Percentiles rank a stretch among this genome's conserved stretches.
phyloP scores from a whole-genome alignment of 2,888 invertebrate genomes.

The Dysmachus trigonus region DNA sequence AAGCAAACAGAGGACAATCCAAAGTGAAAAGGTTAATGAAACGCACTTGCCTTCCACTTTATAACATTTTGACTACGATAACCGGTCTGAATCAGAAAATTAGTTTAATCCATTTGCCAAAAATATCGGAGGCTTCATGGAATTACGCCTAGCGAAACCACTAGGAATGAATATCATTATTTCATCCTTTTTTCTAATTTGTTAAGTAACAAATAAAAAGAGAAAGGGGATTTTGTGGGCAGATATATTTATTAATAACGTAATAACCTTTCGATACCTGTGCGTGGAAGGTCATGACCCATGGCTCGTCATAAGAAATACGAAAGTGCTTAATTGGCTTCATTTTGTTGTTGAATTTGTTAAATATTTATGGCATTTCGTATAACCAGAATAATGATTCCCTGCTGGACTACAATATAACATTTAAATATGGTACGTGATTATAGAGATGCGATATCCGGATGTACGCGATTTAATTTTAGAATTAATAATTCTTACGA shows the following conservation, averaged over 20 bases:
- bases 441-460: background rate
- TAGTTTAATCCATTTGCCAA: background rate
- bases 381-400: background rate
- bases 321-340: background rate
- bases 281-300: background rate
- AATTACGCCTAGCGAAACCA: background rate
- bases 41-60: background rate
- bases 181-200: background rate
- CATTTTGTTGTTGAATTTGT: background rate
- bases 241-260: background rate
- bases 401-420: background rate
- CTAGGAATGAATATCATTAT: background rate
- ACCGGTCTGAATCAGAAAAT: background rate
- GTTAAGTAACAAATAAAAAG: background rate
- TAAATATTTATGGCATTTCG: background rate
- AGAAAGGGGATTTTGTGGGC: background rate
- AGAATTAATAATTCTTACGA: no score
- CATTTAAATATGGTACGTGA: background rate
- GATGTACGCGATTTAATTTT: background rate
- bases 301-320: background rate
- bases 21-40: background rate
- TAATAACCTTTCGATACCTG: background rate
- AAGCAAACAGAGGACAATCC: background rate
- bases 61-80: background rate
- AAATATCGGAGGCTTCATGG: background rate